These are phyloP conservation scores for Lepus townsendii DNA, from an alignment of 2,797 vertebrate genomes.

Conservation along the genomic window DNA sequence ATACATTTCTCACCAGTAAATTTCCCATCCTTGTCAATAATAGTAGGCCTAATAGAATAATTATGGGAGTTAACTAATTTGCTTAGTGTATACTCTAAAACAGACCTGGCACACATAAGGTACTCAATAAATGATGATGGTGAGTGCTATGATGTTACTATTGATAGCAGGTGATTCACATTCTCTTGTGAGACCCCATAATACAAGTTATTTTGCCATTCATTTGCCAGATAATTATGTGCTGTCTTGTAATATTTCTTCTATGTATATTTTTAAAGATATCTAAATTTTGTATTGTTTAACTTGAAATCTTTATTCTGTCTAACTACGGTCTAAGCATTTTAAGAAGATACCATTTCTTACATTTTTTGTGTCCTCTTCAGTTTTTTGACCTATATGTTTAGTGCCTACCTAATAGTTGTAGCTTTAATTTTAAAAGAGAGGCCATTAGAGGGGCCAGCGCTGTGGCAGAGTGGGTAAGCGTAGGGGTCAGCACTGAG, in stretches of 20 bases:
- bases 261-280: slow-evolving; percentile 33
- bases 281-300: slow-evolving; percentile 56
- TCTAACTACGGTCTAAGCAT: background rate
- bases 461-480: too few relatives aligned
- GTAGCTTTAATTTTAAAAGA: slow-evolving; percentile 25
- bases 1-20: slow-evolving; percentile 40
- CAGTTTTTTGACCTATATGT: background rate
- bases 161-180: slow-evolving; percentile 1
- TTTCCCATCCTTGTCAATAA: background rate
- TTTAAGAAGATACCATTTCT: slow-evolving; percentile 34
- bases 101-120: background rate
- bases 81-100: background rate
- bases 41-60: background rate
- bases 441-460: too few relatives aligned
- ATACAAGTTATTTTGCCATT: background rate
- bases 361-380: slow-evolving; percentile 57
- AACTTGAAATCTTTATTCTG: slow-evolving; percentile 42
- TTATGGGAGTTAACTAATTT: slow-evolving; percentile 22
- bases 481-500: too few relatives aligned
- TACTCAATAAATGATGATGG: background rate
- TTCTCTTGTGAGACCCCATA: background rate
- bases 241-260: background rate
- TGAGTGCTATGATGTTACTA: background rate
- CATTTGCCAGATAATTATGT: background rate
- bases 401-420: background rate